Conservation (phyloP, 35 echinoderm and acorn worm genomes). For the Eucidaris tribuloides region DNA sequence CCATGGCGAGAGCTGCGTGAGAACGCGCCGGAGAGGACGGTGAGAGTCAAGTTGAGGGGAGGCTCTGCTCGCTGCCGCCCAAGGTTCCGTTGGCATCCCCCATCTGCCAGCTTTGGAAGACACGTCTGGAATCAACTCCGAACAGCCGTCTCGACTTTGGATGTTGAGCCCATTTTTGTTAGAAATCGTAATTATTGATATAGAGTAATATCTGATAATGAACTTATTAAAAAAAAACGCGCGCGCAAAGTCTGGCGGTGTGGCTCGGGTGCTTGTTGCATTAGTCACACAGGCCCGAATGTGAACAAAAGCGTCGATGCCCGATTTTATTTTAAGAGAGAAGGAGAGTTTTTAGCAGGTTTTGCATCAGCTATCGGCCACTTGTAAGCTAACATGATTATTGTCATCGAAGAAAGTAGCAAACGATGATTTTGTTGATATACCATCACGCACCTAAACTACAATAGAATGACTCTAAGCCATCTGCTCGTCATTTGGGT, state of each 20-base stretch:
- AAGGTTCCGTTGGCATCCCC: neutral
- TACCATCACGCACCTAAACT: conserved; percentile 8
- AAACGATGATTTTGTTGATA: neutral
- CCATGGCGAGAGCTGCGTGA: neutral
- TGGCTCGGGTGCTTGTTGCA: neutral
- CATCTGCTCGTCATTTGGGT: neutral
- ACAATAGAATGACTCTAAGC: conserved; percentile 6
- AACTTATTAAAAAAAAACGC: conserved; percentile 21
- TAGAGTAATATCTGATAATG: neutral
- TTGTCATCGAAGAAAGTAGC: neutral
- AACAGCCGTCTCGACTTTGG: conserved; percentile 5
- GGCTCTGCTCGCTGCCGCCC: conserved; percentile 16
- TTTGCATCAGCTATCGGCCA: neutral
- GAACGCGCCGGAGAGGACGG: neutral
- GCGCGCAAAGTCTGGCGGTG: conserved; percentile 17
- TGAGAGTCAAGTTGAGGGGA: conserved; percentile 14
- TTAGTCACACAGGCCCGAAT: neutral
- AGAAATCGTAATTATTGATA: conserved; percentile 6
- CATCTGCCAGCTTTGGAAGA: conserved; percentile 12
- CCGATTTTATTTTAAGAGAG: neutral
- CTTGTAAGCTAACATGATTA: conserved; percentile 12
- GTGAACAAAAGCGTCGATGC: conserved; percentile 9
- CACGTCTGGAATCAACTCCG: neutral
- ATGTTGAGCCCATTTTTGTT: neutral
- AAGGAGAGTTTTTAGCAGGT: conserved; percentile 15